Evolutionary conservation across 2,113 vertebrate species (phyloP).

Genomic region (Limnothrissa miodon): DNA sequence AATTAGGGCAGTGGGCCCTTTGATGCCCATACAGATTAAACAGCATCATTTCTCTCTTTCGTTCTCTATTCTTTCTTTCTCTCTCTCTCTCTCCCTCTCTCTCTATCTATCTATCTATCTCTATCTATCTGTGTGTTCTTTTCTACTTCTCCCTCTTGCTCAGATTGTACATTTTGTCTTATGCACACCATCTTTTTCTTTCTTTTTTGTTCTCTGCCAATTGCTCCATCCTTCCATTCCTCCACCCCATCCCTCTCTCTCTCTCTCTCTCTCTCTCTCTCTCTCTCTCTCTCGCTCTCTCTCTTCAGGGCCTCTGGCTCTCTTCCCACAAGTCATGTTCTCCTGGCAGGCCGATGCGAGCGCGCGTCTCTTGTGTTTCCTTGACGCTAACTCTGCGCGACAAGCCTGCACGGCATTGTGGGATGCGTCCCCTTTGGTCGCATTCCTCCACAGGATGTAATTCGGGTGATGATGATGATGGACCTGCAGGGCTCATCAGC

Average conservation of each 20-base stretch:
- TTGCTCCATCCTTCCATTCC: slow-evolving; percentile 1
- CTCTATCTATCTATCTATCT: not conserved
- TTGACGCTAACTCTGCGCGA: slow-evolving; percentile 73
- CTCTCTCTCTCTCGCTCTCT: slow-evolving; percentile 25
- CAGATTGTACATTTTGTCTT: not conserved
- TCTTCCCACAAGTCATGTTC: slow-evolving; percentile 76
- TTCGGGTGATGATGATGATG: slow-evolving; percentile 75
- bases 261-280: not conserved
- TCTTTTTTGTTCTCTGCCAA: not conserved
- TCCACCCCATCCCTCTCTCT: not conserved
- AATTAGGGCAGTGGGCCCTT: slow-evolving; percentile 63
- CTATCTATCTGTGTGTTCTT: not conserved
- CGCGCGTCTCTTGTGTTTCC: slow-evolving; percentile 74
- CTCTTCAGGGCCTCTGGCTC: slow-evolving; percentile 68
- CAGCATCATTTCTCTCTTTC: not conserved
- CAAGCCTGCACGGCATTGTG: slow-evolving; percentile 69
- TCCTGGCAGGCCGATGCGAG: slow-evolving; percentile 76
- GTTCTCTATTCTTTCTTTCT: too few relatives aligned
- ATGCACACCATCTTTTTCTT: not conserved
- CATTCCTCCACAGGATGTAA: slow-evolving; percentile 64
- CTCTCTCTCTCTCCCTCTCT: slow-evolving; percentile 31
- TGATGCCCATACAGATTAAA: slow-evolving; percentile 64
- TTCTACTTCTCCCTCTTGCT: not conserved
- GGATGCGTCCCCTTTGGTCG: slow-evolving; percentile 74
- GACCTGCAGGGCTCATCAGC: slow-evolving; percentile 48